Conservation (phyloP, 2,888 invertebrate genomes). For the Lycocerus yunnanus region DNA sequence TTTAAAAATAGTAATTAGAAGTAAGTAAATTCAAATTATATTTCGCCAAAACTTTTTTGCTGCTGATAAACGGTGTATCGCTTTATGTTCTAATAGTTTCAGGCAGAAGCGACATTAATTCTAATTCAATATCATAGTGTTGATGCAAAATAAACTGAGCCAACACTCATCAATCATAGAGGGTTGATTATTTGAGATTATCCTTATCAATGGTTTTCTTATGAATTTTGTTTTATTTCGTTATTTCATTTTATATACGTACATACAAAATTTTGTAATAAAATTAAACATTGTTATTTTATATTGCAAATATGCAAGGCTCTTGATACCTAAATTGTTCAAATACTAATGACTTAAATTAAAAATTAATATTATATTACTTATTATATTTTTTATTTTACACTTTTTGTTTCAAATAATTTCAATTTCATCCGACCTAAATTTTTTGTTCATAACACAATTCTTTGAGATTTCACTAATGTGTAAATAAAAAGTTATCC, state of each 20-base stretch:
- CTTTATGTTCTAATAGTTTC: too few species aligned
- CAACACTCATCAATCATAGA: background rate
- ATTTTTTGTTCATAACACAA: too few species aligned
- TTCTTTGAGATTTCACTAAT: too few species aligned
- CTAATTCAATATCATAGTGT: background rate
- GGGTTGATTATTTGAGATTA: background rate
- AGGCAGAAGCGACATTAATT: background rate
- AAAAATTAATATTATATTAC: too few species aligned
- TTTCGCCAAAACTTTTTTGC: background rate
- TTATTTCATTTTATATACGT: background rate
- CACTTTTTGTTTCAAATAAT: too few species aligned
- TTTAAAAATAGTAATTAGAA: background rate
- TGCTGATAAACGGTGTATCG: too few species aligned
- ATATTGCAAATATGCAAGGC: background rate
- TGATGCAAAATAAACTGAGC: background rate
- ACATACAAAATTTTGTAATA: background rate
- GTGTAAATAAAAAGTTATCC: too few species aligned
- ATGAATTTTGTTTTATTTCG: background rate
- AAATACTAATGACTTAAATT: too few species aligned
- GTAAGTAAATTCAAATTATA: too few species aligned
- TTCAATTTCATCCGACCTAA: too few species aligned
- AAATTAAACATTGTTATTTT: background rate
- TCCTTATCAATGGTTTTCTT: background rate
- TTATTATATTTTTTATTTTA: too few species aligned
- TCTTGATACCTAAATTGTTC: background rate